phyloP scores from a whole-genome alignment of 2,888 invertebrate species.

The Melipona bicolor region DNA sequence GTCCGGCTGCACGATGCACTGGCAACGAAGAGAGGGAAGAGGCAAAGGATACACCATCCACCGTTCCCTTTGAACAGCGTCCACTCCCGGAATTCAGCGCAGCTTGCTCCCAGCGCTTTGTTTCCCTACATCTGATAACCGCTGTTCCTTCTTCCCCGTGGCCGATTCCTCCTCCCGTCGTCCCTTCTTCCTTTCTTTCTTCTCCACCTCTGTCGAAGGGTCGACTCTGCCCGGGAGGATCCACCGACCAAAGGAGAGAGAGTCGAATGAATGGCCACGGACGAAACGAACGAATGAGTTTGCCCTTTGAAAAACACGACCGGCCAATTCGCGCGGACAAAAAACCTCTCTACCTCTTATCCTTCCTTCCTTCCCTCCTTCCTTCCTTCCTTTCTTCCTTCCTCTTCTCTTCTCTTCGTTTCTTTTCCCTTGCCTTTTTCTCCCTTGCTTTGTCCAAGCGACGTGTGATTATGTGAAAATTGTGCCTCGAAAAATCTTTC shows the following conservation, averaged over 20 bases:
- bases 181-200: neutral
- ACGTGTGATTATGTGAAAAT: neutral
- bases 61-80: constrained; percentile 66
- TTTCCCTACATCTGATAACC: constrained; percentile 77
- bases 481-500: neutral
- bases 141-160: constrained; percentile 39
- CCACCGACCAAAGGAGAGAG: constrained; percentile 20
- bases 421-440: neutral
- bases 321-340: constrained; percentile 69
- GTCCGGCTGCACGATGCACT: constrained; percentile 65
- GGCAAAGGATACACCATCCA: constrained; percentile 67
- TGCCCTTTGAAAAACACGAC: constrained; percentile 65
- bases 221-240: constrained; percentile 14
- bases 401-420: neutral
- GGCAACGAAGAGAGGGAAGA: constrained; percentile 17
- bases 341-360: constrained; percentile 34
- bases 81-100: constrained; percentile 72
- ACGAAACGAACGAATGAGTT: constrained; percentile 66
- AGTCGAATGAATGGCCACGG: constrained; percentile 68
- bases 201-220: neutral
- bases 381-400: neutral
- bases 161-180: constrained; percentile 11
- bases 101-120: constrained; percentile 74
- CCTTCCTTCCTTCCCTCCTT: neutral
- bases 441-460: neutral